Percentiles rank a stretch among this genome's conserved stretches.
phyloP scores from a whole-genome alignment of 2,113 vertebrate genomes.

The Tretioscincus oriximinensis region DNA sequence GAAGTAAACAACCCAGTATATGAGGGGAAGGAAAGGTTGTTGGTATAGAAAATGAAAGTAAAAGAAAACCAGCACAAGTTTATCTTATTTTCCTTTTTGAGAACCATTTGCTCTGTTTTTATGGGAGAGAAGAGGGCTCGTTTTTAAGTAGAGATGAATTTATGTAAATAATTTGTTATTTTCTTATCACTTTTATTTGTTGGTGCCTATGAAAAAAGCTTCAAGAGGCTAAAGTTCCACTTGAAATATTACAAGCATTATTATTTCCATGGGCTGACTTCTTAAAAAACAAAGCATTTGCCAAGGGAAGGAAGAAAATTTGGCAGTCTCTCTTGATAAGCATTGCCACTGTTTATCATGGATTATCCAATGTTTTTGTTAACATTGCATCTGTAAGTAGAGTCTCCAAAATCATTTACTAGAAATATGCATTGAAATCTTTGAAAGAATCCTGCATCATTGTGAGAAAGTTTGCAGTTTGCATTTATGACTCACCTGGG shows the following conservation, averaged over 20 bases:
- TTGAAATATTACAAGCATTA: background rate
- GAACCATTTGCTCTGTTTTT: background rate
- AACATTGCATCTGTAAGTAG: background rate
- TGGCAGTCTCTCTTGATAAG: too few species aligned
- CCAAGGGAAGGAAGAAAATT: background rate
- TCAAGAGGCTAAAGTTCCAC: background rate
- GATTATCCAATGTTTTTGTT: background rate
- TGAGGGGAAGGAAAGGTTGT: constrained; percentile 8
- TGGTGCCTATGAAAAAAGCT: constrained; percentile 27
- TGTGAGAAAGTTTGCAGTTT: too few species aligned
- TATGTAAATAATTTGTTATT: constrained; percentile 24
- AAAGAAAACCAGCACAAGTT: background rate
- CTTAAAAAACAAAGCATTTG: background rate
- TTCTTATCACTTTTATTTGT: constrained; percentile 25
- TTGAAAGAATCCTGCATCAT: too few species aligned
- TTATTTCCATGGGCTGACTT: background rate
- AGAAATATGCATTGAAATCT: too few species aligned
- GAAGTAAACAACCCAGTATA: constrained; percentile 28
- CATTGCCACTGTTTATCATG: background rate
- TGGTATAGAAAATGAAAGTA: background rate
- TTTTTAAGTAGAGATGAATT: constrained; percentile 24
- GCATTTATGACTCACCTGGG: too few species aligned
- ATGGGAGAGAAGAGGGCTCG: constrained; percentile 24
- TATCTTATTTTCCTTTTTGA: background rate
- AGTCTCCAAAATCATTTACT: background rate